Conservation (phyloP, 2,888 invertebrate genomes). For the Eristalinus aeneus region DNA sequence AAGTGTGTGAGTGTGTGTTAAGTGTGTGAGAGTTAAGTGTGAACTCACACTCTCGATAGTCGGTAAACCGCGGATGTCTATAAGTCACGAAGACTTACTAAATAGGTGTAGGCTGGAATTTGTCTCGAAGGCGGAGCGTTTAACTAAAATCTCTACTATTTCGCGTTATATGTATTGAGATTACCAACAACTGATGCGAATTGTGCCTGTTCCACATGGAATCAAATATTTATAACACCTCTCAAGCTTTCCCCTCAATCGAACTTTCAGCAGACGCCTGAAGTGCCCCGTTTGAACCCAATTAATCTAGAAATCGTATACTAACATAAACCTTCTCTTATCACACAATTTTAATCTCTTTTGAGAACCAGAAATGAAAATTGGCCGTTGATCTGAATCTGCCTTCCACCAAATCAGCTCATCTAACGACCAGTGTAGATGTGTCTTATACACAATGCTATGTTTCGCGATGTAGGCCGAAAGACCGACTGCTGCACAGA, state of each 20-base stretch:
- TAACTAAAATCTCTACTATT: too few species aligned
- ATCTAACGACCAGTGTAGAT: background rate
- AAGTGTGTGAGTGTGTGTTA: too few species aligned
- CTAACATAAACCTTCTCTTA: constrained; percentile 21
- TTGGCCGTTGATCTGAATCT: constrained; percentile 47
- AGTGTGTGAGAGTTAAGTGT: too few species aligned
- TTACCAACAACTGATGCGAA: too few species aligned
- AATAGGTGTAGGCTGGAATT: too few species aligned
- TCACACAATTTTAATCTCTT: constrained; percentile 56
- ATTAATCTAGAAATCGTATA: constrained; percentile 41
- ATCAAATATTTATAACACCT: background rate
- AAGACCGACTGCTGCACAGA: background rate
- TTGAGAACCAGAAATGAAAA: constrained; percentile 20
- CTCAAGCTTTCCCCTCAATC: constrained; percentile 28
- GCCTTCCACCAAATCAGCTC: background rate
- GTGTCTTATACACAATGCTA: constrained; percentile 4
- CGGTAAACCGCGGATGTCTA: too few species aligned
- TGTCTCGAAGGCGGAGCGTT: too few species aligned
- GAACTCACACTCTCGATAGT: too few species aligned
- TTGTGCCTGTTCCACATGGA: too few species aligned
- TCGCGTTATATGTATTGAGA: too few species aligned
- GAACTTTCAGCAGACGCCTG: constrained; percentile 14
- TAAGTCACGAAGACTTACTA: too few species aligned
- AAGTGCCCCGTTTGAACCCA: constrained; percentile 26
- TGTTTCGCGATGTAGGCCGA: constrained; percentile 40